Evolutionary conservation across 35 echinoderm and acorn worm genomes (phyloP).

Genomic region (Heliocidaris tuberculata): DNA sequence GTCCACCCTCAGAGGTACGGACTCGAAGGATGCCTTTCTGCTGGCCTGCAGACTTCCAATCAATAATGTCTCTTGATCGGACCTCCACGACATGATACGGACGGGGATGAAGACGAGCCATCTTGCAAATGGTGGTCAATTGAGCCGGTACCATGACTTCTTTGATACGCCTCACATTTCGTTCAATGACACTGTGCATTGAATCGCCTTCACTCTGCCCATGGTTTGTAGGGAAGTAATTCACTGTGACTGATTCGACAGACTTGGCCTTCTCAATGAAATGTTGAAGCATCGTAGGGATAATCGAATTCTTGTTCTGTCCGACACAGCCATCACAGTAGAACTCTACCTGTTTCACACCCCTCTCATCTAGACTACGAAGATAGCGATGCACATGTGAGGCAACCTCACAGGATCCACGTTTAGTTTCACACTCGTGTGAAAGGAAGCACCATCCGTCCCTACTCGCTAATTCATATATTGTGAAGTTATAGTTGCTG

Average conservation of each 20-base stretch:
- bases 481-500: conserved; percentile 75
- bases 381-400: conserved; percentile 58
- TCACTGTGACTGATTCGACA: conserved; percentile 50
- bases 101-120: conserved; percentile 21
- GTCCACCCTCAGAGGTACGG: conserved; percentile 24
- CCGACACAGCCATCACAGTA: conserved; percentile 73
- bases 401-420: conserved; percentile 59
- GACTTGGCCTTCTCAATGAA: conserved; percentile 57
- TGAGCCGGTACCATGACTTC: conserved; percentile 40
- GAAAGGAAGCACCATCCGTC: conserved; percentile 58
- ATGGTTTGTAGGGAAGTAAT: conserved; percentile 69
- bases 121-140: conserved; percentile 15
- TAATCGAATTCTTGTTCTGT: conserved; percentile 72
- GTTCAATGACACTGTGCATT: conserved; percentile 49
- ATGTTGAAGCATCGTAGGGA: conserved; percentile 52
- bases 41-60: conserved; percentile 50
- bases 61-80: conserved; percentile 33
- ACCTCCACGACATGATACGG: conserved; percentile 32
- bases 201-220: conserved; percentile 74
- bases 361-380: conserved; percentile 45
- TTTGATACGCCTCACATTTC: background rate
- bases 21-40: conserved; percentile 39
- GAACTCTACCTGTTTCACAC: conserved; percentile 56
- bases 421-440: conserved; percentile 57
- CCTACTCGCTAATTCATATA: conserved; percentile 63